Evolutionary conservation across 1,140 invertebrate species (phyloP).

Genomic region (Capitella teleta): DNA sequence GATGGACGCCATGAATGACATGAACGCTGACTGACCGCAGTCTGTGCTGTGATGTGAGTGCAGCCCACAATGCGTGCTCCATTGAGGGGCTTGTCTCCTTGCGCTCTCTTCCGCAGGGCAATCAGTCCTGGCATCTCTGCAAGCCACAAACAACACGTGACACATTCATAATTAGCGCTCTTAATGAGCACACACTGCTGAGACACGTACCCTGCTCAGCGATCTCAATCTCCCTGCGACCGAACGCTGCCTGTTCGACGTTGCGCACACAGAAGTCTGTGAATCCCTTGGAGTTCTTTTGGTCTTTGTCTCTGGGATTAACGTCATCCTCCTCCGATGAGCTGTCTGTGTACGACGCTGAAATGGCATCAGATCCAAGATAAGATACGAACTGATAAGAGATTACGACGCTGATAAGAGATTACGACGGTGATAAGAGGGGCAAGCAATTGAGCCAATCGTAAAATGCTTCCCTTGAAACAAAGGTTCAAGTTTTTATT

Average conservation of each 20-base stretch:
- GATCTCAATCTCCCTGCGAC: conserved; percentile 90
- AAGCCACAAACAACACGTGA: conserved; percentile 19
- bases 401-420: too few species aligned
- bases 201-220: conserved; percentile 71
- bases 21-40: conserved; percentile 79
- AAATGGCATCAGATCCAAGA: too few species aligned
- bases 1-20: not conserved
- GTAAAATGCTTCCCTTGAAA: too few species aligned
- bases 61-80: conserved; percentile 94
- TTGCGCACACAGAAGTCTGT: conserved; percentile 84
- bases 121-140: conserved; percentile 95
- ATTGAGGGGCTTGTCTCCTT: conserved; percentile 83
- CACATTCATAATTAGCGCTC: too few species aligned
- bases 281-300: conserved; percentile 66
- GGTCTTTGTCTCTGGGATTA: conserved; percentile 71
- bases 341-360: conserved; percentile 78
- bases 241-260: conserved; percentile 83
- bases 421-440: too few species aligned
- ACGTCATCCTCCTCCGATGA: conserved; percentile 72
- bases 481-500: too few species aligned
- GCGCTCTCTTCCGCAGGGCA: conserved; percentile 76
- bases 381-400: too few species aligned
- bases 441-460: too few species aligned
- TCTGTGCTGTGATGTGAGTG: conserved; percentile 96
- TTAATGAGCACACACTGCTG: too few species aligned